phyloP scores from a whole-genome alignment of 2,888 invertebrate species.

The Chalcosyrphus nemorum region DNA sequence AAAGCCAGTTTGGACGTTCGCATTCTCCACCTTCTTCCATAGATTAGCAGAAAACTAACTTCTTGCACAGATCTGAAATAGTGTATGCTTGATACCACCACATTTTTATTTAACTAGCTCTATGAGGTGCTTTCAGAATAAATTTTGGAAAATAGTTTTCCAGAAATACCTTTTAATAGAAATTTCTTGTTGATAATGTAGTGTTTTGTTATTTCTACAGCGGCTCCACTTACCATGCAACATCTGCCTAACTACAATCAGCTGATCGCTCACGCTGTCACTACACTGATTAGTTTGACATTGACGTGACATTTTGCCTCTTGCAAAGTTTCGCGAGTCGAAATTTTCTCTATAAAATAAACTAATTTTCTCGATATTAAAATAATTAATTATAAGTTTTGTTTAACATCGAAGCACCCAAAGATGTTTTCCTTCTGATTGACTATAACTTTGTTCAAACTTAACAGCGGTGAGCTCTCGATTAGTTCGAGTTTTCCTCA shows the following conservation, averaged over 20 bases:
- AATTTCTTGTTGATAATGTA: too few relatives aligned
- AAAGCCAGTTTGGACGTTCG: too few relatives aligned
- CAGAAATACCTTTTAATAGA: too few relatives aligned
- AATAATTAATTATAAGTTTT: conserved; percentile 7
- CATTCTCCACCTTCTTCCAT: too few relatives aligned
- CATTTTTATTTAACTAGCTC: too few relatives aligned
- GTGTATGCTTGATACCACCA: too few relatives aligned
- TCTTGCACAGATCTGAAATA: too few relatives aligned
- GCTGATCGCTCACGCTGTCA: conserved; percentile 61
- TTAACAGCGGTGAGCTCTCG: conserved; percentile 37
- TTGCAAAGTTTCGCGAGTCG: neutral
- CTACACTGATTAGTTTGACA: conserved; percentile 78
- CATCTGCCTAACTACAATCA: conserved; percentile 36
- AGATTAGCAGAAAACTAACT: too few relatives aligned
- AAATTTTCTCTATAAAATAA: conserved; percentile 35
- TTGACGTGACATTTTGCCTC: conserved; percentile 80
- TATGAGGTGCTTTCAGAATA: too few relatives aligned
- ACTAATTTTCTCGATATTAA: conserved; percentile 27
- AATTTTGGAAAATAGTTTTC: too few relatives aligned
- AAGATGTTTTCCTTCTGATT: conserved; percentile 38
- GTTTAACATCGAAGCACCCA: neutral
- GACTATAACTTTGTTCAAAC: neutral
- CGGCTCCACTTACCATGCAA: neutral
- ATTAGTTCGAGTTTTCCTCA: neutral
- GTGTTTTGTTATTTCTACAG: too few relatives aligned